These are phyloP conservation scores for Glaucidium brasilianum DNA, from an alignment of 2,113 vertebrate genomes.

Conservation along the genomic window DNA sequence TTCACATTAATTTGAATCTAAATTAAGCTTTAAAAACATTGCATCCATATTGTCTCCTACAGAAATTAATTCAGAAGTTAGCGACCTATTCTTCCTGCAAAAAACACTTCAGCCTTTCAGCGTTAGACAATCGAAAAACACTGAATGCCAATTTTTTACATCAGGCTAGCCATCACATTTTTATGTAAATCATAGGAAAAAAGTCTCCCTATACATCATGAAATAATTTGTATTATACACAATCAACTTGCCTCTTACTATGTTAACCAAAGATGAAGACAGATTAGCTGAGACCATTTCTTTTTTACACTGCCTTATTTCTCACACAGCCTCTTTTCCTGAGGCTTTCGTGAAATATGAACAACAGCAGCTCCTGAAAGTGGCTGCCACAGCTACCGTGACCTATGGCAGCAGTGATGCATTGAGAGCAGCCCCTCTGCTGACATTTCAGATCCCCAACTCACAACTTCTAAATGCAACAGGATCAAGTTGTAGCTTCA, in stretches of 20 bases:
- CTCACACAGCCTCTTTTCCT: background rate
- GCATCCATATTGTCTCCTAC: conserved; percentile 6
- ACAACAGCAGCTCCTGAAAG: background rate
- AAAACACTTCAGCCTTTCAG: background rate
- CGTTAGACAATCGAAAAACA: background rate
- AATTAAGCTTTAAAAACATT: conserved; percentile 50
- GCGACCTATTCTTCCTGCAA: background rate
- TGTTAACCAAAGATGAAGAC: background rate
- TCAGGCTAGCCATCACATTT: conserved; percentile 4
- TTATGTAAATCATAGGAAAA: background rate
- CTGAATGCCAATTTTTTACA: conserved; percentile 16
- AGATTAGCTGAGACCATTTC: background rate
- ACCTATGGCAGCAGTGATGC: background rate
- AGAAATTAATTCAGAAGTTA: conserved; percentile 51
- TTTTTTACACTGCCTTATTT: background rate
- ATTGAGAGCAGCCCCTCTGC: background rate
- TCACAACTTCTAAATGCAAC: background rate
- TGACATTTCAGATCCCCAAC: conserved; percentile 27
- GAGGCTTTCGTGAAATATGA: conserved; percentile 22
- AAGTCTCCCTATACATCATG: background rate
- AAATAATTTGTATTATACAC: background rate
- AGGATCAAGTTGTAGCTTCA: conserved; percentile 1
- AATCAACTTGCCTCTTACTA: background rate
- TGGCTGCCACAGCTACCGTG: background rate
- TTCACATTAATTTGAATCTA: conserved; percentile 58